phyloP scores from a whole-genome alignment of 2,113 vertebrate species.

The Rhea pennata region DNA sequence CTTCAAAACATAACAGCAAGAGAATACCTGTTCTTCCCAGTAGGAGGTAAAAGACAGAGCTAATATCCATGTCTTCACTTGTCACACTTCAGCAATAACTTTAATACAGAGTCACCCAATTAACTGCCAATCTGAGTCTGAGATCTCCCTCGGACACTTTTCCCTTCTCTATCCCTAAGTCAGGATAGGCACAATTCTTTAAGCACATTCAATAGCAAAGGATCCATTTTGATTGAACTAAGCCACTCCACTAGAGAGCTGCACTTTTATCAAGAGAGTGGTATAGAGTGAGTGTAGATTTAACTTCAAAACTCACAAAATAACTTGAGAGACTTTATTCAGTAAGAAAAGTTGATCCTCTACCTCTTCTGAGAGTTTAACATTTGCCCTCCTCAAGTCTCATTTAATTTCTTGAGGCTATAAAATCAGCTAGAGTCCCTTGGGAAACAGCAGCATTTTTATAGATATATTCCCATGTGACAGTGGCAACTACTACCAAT shows the following conservation, averaged over 20 bases:
- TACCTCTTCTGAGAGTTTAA: not conserved
- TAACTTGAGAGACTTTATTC: not conserved
- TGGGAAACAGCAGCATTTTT: constrained; percentile 26
- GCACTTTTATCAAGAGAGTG: not conserved
- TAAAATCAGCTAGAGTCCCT: constrained; percentile 25
- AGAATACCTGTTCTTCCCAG: not conserved
- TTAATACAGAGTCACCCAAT: not conserved
- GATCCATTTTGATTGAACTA: not conserved
- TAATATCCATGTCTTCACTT: not conserved
- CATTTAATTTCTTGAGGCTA: not conserved
- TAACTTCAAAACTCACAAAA: not conserved
- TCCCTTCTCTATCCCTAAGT: not conserved
- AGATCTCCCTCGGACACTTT: not conserved
- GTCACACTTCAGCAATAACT: not conserved
- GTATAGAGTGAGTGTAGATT: not conserved
- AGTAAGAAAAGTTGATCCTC: not conserved
- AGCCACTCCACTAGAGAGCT: not conserved
- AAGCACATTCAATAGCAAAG: not conserved
- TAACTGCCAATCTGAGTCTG: not conserved
- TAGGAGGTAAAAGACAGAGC: not conserved
- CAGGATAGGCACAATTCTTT: not conserved
- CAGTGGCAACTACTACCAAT: constrained; percentile 29
- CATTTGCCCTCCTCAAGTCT: not conserved
- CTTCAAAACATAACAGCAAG: not conserved
- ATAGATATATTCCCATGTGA: constrained; percentile 42